These are phyloP conservation scores for Diorhabda elongata DNA, from an alignment of 1,140 invertebrate species.

Conservation along the genomic window DNA sequence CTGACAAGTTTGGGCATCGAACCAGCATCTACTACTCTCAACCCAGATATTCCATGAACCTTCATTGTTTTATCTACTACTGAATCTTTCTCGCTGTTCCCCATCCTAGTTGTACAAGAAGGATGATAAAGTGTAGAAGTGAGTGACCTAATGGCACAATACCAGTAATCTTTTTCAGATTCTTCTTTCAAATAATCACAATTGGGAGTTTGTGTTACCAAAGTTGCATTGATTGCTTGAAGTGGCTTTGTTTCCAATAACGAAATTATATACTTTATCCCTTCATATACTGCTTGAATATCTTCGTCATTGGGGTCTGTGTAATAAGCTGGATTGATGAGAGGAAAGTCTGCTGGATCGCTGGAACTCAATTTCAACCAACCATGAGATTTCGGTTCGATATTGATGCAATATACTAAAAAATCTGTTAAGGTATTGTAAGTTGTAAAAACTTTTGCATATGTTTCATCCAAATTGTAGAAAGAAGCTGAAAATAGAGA, in stretches of 20 bases:
- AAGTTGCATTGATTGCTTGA: slow-evolving; percentile 3
- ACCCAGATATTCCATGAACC: slow-evolving; percentile 46
- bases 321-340: slow-evolving; percentile 74
- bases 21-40: slow-evolving; percentile 51
- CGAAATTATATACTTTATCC: slow-evolving; percentile 56
- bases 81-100: slow-evolving; percentile 47
- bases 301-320: slow-evolving; percentile 56
- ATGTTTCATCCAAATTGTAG: background rate
- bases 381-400: slow-evolving; percentile 71
- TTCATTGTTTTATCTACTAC: slow-evolving; percentile 49
- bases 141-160: slow-evolving; percentile 20
- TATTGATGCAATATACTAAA: slow-evolving; percentile 56
- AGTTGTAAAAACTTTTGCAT: background rate
- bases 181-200: slow-evolving; percentile 23
- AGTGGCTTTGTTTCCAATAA: slow-evolving; percentile 58
- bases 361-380: slow-evolving; percentile 60
- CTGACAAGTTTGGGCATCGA: slow-evolving; percentile 41
- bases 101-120: slow-evolving; percentile 58
- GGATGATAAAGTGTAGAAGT: slow-evolving; percentile 47
- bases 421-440: slow-evolving; percentile 37
- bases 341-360: slow-evolving; percentile 69
- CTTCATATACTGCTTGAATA: slow-evolving; percentile 58
- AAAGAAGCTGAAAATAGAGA: background rate
- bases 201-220: slow-evolving; percentile 5
- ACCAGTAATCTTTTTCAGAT: slow-evolving; percentile 21